phyloP scores from a whole-genome alignment of 2,113 vertebrate genomes.

The Euleptes europaea region DNA sequence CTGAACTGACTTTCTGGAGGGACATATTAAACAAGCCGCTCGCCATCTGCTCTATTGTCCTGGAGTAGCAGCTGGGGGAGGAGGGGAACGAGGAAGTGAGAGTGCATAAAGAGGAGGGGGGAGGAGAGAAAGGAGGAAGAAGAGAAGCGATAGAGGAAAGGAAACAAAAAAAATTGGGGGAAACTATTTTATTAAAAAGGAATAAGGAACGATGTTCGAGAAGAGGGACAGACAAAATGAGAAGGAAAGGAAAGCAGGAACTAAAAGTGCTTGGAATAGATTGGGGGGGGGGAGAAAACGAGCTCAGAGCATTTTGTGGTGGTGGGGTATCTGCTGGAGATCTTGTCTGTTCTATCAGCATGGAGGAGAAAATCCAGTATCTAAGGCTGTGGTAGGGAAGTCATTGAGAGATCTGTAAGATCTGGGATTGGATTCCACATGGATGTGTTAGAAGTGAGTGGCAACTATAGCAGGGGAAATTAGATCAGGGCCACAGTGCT shows the following conservation, averaged over 20 bases:
- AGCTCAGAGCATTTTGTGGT: not conserved
- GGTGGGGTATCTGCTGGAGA: not conserved
- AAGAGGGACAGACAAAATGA: not conserved
- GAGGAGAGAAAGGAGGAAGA: not conserved
- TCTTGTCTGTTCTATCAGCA: not conserved
- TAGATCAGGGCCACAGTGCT: too few relatives aligned
- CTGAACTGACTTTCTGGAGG: constrained; percentile 70
- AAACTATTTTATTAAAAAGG: not conserved
- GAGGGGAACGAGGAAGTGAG: constrained; percentile 30
- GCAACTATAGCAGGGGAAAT: too few relatives aligned
- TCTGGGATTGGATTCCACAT: too few relatives aligned
- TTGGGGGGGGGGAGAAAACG: not conserved
- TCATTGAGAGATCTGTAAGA: too few relatives aligned
- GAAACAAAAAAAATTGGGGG: not conserved
- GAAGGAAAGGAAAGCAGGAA: not conserved
- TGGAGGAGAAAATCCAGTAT: not conserved
- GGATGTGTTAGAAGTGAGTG: too few relatives aligned
- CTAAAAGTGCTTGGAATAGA: too few relatives aligned
- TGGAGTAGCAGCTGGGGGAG: constrained; percentile 61
- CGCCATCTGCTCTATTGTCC: constrained; percentile 79
- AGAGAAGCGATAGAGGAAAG: not conserved
- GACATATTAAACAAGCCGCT: constrained; percentile 63
- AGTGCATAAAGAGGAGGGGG: constrained; percentile 46
- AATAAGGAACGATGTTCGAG: not conserved
- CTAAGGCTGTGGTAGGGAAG: not conserved